Percentiles rank a stretch among this genome's conserved stretches.
Conservation (phyloP, 1,140 invertebrate species). For the Hyles euphorbiae region DNA sequence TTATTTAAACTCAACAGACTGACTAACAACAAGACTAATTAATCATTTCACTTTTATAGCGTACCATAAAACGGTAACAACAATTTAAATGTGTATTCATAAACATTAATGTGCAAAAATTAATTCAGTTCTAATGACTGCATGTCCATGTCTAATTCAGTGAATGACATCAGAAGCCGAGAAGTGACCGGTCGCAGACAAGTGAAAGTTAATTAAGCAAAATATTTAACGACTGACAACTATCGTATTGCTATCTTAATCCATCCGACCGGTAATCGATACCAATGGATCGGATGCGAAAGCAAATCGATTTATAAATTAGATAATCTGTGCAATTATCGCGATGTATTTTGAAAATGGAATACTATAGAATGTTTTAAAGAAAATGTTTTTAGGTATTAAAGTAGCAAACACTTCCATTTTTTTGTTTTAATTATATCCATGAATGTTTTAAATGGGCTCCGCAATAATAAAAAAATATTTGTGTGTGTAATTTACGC, state of each 20-base stretch:
- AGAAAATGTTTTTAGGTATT: no score
- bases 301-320: not conserved
- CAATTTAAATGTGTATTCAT: constrained; percentile 5
- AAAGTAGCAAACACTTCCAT: no score
- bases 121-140: constrained; percentile 24
- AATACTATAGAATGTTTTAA: no score
- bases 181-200: not conserved
- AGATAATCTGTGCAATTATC: no score
- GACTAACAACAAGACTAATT: constrained; percentile 5
- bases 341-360: no score
- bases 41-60: constrained; percentile 13
- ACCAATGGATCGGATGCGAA: constrained; percentile 7
- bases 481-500: no score
- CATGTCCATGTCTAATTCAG: constrained; percentile 24
- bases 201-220: constrained; percentile 43
- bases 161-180: constrained; percentile 36
- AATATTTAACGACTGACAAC: constrained; percentile 28
- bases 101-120: constrained; percentile 7
- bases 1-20: not conserved
- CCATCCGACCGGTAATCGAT: constrained; percentile 5
- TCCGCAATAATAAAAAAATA: no score
- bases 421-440: no score
- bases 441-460: no score
- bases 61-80: constrained; percentile 14
- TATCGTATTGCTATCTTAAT: constrained; percentile 17